A percentile compares a stretch with the other conserved stretches of the same genome.
Evolutionary conservation across 2,888 invertebrate genomes (phyloP).

Genomic region (Leptogaster cylindrica): DNA sequence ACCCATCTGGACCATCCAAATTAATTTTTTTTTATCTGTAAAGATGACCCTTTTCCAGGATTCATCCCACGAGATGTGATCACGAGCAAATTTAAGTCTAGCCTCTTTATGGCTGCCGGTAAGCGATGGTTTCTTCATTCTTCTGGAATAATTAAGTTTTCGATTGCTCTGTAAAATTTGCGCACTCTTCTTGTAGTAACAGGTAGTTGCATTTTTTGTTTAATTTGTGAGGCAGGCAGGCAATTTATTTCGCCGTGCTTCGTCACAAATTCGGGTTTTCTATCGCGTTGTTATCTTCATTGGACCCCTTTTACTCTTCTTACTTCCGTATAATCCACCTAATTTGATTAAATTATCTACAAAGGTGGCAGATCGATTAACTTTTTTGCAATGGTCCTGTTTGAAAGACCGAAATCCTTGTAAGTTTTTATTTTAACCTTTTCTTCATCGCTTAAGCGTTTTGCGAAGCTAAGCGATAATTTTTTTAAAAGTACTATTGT

Average conservation of each 20-base stretch:
- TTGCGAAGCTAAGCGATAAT: no score
- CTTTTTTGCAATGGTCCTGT: background rate
- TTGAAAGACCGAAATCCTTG: slow-evolving; percentile 6
- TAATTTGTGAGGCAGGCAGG: background rate
- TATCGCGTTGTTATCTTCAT: background rate
- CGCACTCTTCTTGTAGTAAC: background rate
- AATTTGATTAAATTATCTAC: background rate
- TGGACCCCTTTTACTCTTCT: background rate
- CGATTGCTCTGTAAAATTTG: background rate
- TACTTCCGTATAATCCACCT: background rate
- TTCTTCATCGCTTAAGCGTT: background rate
- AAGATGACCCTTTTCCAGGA: background rate
- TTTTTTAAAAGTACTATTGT: no score
- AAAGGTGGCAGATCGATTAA: background rate
- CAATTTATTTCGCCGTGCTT: slow-evolving; percentile 8
- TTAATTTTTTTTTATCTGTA: background rate
- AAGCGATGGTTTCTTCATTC: slow-evolving; percentile 8
- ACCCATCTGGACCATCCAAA: background rate
- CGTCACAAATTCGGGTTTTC: slow-evolving; percentile 10
- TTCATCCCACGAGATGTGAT: background rate
- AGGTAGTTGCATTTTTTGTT: background rate
- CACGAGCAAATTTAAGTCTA: background rate
- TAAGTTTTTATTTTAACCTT: background rate
- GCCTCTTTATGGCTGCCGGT: background rate
- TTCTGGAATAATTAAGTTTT: background rate